phyloP scores from a whole-genome alignment of 1,140 invertebrate species.

The Apis florea region DNA sequence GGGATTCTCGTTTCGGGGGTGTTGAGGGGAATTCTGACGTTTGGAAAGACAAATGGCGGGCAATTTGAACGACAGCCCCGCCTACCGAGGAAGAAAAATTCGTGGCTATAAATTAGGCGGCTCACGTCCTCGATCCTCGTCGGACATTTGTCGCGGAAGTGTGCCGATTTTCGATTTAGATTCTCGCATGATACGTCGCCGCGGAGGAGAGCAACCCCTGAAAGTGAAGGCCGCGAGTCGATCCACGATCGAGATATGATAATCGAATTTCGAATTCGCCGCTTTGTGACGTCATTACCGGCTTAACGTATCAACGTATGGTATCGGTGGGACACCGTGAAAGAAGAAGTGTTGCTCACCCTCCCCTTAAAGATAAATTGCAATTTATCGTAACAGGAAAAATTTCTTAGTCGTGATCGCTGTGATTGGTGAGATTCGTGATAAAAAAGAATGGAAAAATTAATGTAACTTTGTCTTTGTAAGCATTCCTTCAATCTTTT shows the following conservation, averaged over 20 bases:
- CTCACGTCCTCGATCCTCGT: slow-evolving; percentile 38
- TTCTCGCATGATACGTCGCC: slow-evolving; percentile 48
- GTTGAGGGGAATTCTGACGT: slow-evolving; percentile 12
- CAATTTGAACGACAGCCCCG: slow-evolving; percentile 20
- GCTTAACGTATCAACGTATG: slow-evolving; percentile 8
- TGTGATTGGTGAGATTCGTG: too few relatives aligned
- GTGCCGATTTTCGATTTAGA: slow-evolving; percentile 60
- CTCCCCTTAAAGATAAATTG: background rate
- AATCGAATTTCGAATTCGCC: slow-evolving; percentile 56
- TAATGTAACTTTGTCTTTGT: too few relatives aligned
- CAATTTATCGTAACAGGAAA: background rate
- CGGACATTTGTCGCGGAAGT: slow-evolving; percentile 56
- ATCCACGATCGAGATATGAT: slow-evolving; percentile 57
- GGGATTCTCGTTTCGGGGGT: background rate
- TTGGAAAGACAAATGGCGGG: slow-evolving; percentile 26
- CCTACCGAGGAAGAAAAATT: slow-evolving; percentile 36
- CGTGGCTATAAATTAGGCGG: slow-evolving; percentile 42
- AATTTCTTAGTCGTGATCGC: background rate
- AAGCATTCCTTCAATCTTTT: too few relatives aligned
- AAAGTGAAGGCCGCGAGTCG: slow-evolving; percentile 36
- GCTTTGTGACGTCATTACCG: slow-evolving; percentile 41
- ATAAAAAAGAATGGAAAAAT: too few relatives aligned
- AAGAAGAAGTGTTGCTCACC: background rate
- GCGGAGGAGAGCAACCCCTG: slow-evolving; percentile 6
- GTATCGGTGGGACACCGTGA: background rate